These are phyloP conservation scores for Umimayanthus kanabou DNA, from an alignment of 92 coral and sea anemone species.

Conservation along the genomic window DNA sequence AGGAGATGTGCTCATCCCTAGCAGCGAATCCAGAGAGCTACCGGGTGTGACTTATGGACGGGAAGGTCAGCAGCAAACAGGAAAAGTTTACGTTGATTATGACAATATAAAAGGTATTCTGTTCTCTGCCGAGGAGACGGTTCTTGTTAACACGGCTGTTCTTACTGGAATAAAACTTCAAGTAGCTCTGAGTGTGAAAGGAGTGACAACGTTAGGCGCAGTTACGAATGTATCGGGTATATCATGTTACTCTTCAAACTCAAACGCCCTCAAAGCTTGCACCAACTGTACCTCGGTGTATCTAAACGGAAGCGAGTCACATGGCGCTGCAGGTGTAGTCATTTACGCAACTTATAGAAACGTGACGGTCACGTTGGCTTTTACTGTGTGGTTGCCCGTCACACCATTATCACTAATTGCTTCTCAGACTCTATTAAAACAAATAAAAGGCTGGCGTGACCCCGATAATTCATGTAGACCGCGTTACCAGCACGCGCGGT, in stretches of 20 bases:
- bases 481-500: slow-evolving; percentile 65
- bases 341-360: not conserved
- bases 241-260: slow-evolving; percentile 11
- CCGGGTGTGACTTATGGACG: slow-evolving; percentile 47
- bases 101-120: slow-evolving; percentile 37
- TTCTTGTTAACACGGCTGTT: slow-evolving; percentile 52
- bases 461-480: slow-evolving; percentile 51
- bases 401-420: slow-evolving; percentile 32
- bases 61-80: slow-evolving; percentile 36
- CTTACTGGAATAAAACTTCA: slow-evolving; percentile 45
- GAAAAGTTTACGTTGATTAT: slow-evolving; percentile 37
- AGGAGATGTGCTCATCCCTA: slow-evolving; percentile 39
- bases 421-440: slow-evolving; percentile 44
- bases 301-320: slow-evolving; percentile 21
- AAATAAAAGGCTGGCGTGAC: slow-evolving; percentile 57
- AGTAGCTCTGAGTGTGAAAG: slow-evolving; percentile 26
- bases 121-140: slow-evolving; percentile 39
- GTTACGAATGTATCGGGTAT: slow-evolving; percentile 29
- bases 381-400: slow-evolving; percentile 12
- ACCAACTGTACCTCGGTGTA: slow-evolving; percentile 10
- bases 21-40: not conserved
- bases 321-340: slow-evolving; percentile 10
- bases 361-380: slow-evolving; percentile 15
- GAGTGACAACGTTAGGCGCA: slow-evolving; percentile 44
- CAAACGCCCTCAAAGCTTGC: slow-evolving; percentile 3